phyloP scores from a whole-genome alignment of 2,113 vertebrate genomes.

The Pterocles burchelli region DNA sequence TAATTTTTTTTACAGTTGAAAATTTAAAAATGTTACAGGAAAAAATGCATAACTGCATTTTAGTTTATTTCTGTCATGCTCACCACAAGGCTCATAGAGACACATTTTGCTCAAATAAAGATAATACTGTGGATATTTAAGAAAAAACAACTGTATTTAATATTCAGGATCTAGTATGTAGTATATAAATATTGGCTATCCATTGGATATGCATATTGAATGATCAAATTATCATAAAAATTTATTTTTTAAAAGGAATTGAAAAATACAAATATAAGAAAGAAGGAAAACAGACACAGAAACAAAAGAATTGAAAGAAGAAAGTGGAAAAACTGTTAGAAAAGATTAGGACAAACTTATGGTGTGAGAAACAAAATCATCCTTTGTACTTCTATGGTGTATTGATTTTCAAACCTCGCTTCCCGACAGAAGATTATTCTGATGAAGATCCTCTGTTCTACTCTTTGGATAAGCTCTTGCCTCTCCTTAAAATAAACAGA shows the following conservation, averaged over 20 bases:
- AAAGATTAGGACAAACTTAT: not conserved
- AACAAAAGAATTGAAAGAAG: not conserved
- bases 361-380: not conserved
- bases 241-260: not conserved
- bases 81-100: not conserved
- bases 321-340: not conserved
- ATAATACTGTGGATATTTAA: not conserved
- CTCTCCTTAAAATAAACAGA: not conserved
- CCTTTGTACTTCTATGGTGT: not conserved
- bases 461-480: not conserved
- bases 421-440: not conserved
- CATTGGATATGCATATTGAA: not conserved
- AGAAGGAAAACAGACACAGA: not conserved
- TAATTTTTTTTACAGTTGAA: not conserved
- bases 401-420: not conserved
- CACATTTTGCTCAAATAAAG: not conserved
- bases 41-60: not conserved
- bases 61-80: not conserved
- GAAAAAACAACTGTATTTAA: not conserved
- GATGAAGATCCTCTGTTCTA: not conserved
- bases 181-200: not conserved
- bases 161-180: not conserved
- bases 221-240: not conserved
- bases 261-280: not conserved
- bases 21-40: not conserved